phyloP scores from a whole-genome alignment of 2,888 invertebrate species.

The Halictus quadricinctus region DNA sequence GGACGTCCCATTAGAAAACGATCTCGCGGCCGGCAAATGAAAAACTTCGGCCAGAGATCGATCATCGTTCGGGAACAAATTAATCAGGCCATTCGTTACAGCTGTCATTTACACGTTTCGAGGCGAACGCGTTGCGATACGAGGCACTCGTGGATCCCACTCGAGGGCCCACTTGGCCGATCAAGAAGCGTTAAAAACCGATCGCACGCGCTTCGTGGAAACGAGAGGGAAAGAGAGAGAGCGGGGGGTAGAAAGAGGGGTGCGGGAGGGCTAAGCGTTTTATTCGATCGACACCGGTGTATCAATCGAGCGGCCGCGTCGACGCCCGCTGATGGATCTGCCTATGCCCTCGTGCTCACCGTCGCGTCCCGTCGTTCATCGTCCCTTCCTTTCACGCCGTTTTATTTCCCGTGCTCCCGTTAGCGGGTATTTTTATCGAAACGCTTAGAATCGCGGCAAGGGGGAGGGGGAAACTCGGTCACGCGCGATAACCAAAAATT shows the following conservation, averaged over 20 bases:
- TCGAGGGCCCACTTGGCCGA: conserved; percentile 30
- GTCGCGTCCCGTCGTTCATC: not conserved
- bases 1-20: conserved; percentile 12
- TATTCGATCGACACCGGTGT: conserved; percentile 11
- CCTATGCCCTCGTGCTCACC: not conserved
- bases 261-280: not conserved
- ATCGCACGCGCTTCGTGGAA: conserved; percentile 10
- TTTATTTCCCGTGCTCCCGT: not conserved
- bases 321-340: conserved; percentile 24
- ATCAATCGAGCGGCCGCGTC: conserved; percentile 26
- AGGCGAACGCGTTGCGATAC: conserved; percentile 27
- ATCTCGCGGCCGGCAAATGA: conserved; percentile 15
- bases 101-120: conserved; percentile 64
- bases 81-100: conserved; percentile 67
- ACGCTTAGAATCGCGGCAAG: not conserved
- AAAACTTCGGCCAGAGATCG: conserved; percentile 57
- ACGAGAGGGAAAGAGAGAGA: not conserved
- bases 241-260: not conserved
- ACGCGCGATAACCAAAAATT: conserved; percentile 43
- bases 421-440: conserved; percentile 22
- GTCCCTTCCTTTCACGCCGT: not conserved
- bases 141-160: conserved; percentile 40
- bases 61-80: conserved; percentile 63
- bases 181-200: conserved; percentile 35
- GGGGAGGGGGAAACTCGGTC: conserved; percentile 11